Base-by-base conservation (phyloP, 2,113 vertebrate genomes). In the Chunga burmeisteri region DNA sequence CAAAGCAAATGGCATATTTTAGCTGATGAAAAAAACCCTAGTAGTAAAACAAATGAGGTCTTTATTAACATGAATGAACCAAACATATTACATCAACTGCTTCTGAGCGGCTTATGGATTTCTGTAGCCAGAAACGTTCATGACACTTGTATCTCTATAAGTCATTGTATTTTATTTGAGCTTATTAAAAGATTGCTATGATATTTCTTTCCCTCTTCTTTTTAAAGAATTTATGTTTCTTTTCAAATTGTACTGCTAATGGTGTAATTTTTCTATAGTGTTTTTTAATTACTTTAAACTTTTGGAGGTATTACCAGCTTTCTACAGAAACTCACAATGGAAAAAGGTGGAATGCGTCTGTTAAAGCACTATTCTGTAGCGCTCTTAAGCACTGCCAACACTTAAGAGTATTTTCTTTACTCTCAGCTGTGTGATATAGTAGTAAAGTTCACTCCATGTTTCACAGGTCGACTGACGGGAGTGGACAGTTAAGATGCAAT, bases 31-130 rank as follows among this genome's bases (percentile, higher is more conserved):
- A 94, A 92, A 88, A 61, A 49, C 34, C 32, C 30, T 38, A 72
- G 66, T 72, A 72, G 36, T 71, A 85, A 95, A 95, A 94, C 75
- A 94, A 94, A 93, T 40, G 30, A 94, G 40, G 65, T 71, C 87
- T 97, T 93, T 92, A 84, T 92, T 91, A 94, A 86, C 61, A 83
- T 32, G 44, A 94, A 79, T 1, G 25, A 91, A 81, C 32, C 20
- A 91, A 91, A 87, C 29, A 83, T 82, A 95, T 75, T 56, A 79
- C 61, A 86, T 59, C 27, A 81, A 23, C 56, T 14, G 8, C 56
- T 94, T 95, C 68, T 79, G 86, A 58, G 12, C 34, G 61, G 61
- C 79, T 92, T 92, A 90, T 63, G 36, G 16, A 90, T 86, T 93
- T 93, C 74, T 90, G 61, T 52, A 66, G 61, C 29, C 80, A 94